Percentiles rank a stretch among this genome's conserved stretches.
Evolutionary conservation across 2,113 vertebrate species (phyloP).

Genomic region (Microtus montanus): DNA sequence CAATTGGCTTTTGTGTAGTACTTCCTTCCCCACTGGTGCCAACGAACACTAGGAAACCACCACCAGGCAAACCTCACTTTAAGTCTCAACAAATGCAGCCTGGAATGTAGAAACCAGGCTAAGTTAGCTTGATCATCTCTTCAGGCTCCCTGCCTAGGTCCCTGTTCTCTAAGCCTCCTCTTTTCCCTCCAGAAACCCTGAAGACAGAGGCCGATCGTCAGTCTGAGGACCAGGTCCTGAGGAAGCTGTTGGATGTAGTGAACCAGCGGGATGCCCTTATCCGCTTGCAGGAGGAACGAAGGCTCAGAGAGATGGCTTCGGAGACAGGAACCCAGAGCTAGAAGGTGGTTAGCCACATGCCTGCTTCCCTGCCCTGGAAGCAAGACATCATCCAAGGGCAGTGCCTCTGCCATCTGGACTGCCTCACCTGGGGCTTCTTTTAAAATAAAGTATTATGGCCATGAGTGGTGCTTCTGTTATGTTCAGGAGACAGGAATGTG

Average conservation of each 20-base stretch:
- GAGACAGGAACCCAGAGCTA: constrained; percentile 44
- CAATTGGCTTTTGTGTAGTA: neutral
- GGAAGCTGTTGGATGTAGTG: constrained; percentile 92
- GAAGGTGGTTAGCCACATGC: neutral
- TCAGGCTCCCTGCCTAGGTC: neutral
- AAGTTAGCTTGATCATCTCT: neutral
- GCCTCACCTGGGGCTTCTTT: neutral
- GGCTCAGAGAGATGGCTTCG: constrained; percentile 88
- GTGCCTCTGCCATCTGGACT: neutral
- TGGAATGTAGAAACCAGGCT: neutral
- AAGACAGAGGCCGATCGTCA: constrained; percentile 86
- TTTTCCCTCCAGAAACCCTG: constrained; percentile 83
- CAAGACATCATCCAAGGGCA: neutral
- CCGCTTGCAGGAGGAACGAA: constrained; percentile 91
- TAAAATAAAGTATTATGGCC: constrained; percentile 52
- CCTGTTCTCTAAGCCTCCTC: neutral
- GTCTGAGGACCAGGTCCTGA: constrained; percentile 87
- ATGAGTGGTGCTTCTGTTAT: neutral
- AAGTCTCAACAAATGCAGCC: neutral
- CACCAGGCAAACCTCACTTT: neutral
- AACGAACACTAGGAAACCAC: neutral
- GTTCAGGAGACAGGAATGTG: fast-evolving
- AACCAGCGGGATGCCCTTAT: constrained; percentile 92
- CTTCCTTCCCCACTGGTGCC: neutral
- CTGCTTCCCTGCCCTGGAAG: neutral